Percentiles rank a stretch among this genome's conserved stretches.
Conservation (phyloP, 2,888 invertebrate species). For the Caenorhabditis becei region DNA sequence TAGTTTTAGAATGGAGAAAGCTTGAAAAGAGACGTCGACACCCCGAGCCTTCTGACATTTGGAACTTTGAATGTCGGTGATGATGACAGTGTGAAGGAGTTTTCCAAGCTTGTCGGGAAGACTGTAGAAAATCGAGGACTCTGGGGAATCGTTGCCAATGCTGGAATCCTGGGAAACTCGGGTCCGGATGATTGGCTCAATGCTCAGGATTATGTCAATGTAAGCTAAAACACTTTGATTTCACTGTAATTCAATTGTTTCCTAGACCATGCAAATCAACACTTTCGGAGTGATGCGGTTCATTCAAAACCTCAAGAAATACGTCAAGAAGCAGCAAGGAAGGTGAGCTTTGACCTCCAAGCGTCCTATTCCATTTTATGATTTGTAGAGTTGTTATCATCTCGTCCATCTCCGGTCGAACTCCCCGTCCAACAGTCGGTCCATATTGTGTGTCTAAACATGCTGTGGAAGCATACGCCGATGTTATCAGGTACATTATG, state of each 20-base stretch:
- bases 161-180: conserved; percentile 75
- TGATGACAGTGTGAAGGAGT: conserved; percentile 72
- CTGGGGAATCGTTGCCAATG: conserved; percentile 79
- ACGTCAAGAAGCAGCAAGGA: conserved; percentile 70
- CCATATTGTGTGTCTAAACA: conserved; percentile 79
- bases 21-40: conserved; percentile 54
- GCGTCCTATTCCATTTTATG: neutral
- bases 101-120: conserved; percentile 66
- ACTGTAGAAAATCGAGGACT: conserved; percentile 57
- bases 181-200: conserved; percentile 81
- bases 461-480: conserved; percentile 78
- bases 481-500: conserved; percentile 72
- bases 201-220: conserved; percentile 79
- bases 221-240: conserved; percentile 10
- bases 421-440: conserved; percentile 78
- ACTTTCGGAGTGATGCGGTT: conserved; percentile 81
- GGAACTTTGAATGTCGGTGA: conserved; percentile 72
- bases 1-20: conserved; percentile 70
- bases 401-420: conserved; percentile 82
- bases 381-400: conserved; percentile 81
- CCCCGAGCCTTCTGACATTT: conserved; percentile 59
- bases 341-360: conserved; percentile 13
- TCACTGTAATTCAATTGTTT: neutral
- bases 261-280: conserved; percentile 76
- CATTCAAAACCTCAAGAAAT: conserved; percentile 73